Percentiles rank a stretch among this genome's conserved stretches.
phyloP scores from a whole-genome alignment of 2,113 vertebrate genomes.

The Phocoena sinus region DNA sequence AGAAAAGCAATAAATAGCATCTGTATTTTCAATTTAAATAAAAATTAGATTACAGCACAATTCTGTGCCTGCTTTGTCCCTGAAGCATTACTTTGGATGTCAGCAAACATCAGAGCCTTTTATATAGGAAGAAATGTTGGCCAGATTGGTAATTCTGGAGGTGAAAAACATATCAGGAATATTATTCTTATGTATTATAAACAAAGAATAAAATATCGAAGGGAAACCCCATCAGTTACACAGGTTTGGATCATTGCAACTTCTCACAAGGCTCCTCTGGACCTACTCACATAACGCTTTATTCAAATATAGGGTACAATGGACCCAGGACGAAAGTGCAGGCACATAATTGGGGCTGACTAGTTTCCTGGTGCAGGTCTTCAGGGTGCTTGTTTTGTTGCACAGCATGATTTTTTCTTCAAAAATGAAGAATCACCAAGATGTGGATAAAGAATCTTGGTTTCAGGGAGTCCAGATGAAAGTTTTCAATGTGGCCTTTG shows the following conservation, averaged over 20 bases:
- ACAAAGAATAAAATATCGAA: background rate
- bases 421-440: background rate
- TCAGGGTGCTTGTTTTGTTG: background rate
- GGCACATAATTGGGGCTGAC: background rate
- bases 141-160: background rate
- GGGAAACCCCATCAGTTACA: fast-evolving
- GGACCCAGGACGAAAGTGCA: background rate
- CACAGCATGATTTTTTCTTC: background rate
- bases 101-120: background rate
- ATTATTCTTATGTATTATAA: background rate
- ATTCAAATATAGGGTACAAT: background rate
- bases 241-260: background rate
- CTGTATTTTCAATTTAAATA: conserved; percentile 61
- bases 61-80: conserved; percentile 23
- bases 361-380: background rate
- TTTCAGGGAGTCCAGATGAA: background rate
- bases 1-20: conserved; percentile 58
- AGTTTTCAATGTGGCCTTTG: background rate
- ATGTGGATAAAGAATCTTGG: background rate
- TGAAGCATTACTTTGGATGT: background rate
- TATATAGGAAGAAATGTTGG: background rate
- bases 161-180: background rate
- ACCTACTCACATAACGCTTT: background rate
- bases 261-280: background rate
- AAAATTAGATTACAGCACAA: conserved; percentile 27